These are phyloP conservation scores for Tachystola acroxantha DNA, from an alignment of 2,888 invertebrate genomes.

Conservation along the genomic window DNA sequence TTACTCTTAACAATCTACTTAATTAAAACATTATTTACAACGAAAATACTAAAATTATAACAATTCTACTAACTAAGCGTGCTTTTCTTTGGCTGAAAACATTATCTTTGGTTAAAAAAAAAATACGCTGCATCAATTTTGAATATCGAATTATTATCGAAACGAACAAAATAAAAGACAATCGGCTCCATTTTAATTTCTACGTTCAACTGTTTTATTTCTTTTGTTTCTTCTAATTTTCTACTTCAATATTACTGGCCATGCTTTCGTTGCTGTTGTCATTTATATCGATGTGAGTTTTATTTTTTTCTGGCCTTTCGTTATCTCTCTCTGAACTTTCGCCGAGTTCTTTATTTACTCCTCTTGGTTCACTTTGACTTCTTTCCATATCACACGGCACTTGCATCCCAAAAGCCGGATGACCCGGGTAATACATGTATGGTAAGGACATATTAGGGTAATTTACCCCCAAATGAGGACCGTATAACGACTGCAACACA, in stretches of 20 bases:
- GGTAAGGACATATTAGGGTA: constrained; percentile 64
- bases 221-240: constrained; percentile 46
- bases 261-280: constrained; percentile 72
- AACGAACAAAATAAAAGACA: too few species aligned
- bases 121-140: neutral
- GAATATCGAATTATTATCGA: constrained; percentile 9
- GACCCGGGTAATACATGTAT: constrained; percentile 71
- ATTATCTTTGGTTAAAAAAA: constrained; percentile 22
- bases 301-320: constrained; percentile 39
- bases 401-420: constrained; percentile 56
- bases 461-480: constrained; percentile 65
- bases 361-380: constrained; percentile 39
- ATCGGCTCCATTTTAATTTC: too few species aligned
- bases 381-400: constrained; percentile 57
- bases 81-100: constrained; percentile 38
- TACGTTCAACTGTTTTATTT: too few species aligned
- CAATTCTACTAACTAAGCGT: constrained; percentile 49
- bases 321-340: constrained; percentile 43
- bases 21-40: constrained; percentile 55
- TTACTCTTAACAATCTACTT: constrained; percentile 28
- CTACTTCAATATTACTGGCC: constrained; percentile 73
- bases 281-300: constrained; percentile 46
- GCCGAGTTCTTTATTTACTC: constrained; percentile 36
- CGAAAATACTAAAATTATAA: constrained; percentile 46
- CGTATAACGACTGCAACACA: constrained; percentile 67